Conservation (phyloP, 2,888 invertebrate genomes). For the Lasioglossum malachurum region DNA sequence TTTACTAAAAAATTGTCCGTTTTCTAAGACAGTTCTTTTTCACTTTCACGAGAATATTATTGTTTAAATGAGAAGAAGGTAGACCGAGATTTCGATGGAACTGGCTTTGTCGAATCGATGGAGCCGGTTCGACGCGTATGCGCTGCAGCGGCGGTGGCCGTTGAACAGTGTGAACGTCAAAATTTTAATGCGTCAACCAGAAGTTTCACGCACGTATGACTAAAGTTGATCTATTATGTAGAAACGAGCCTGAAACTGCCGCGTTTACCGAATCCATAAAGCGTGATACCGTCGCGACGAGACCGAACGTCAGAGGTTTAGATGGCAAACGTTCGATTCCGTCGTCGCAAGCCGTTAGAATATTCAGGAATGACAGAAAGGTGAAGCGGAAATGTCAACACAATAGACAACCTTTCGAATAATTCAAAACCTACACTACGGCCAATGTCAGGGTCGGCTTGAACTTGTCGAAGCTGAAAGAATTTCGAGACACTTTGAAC, state of each 20-base stretch:
- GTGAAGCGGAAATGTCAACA: background rate
- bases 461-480: background rate
- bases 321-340: background rate
- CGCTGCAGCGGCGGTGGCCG: conserved; percentile 34
- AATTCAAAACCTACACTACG: background rate
- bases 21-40: too few relatives aligned
- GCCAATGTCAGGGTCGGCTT: background rate
- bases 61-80: background rate
- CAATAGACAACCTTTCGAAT: background rate
- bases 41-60: background rate
- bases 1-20: too few relatives aligned
- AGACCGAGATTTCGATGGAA: background rate
- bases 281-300: background rate
- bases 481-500: background rate
- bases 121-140: conserved; percentile 53
- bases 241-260: background rate
- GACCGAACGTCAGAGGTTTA: background rate
- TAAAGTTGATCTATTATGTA: background rate
- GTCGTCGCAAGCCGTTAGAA: background rate
- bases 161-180: too few relatives aligned
- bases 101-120: conserved; percentile 53
- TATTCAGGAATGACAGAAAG: conserved; percentile 33
- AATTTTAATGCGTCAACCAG: background rate
- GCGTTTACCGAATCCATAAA: background rate
- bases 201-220: background rate